phyloP scores from a whole-genome alignment of 2,113 vertebrate genomes.

The Hypomesus transpacificus region DNA sequence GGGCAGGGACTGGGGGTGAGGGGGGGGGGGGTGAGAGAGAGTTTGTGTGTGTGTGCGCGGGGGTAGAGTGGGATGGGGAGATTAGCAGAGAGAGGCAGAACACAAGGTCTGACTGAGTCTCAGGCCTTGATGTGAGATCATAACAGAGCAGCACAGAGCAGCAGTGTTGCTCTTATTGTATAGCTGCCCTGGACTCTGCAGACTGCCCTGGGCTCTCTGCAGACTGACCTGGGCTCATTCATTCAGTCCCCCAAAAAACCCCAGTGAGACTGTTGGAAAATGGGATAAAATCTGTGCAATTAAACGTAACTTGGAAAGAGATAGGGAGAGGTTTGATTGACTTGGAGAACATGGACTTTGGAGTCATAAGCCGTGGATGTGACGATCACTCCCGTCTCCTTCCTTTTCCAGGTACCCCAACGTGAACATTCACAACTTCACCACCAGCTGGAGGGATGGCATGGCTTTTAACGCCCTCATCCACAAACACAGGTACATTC shows the following conservation, averaged over 20 bases:
- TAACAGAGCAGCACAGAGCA: background rate
- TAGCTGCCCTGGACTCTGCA: background rate
- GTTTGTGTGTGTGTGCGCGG: too few species aligned
- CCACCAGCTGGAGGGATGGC: slow-evolving; percentile 84
- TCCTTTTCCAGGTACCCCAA: slow-evolving; percentile 74
- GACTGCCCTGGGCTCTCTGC: too few species aligned
- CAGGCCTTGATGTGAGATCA: too few species aligned
- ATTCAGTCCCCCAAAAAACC: background rate
- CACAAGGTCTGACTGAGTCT: too few species aligned
- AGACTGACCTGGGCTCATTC: background rate
- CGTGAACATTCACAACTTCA: slow-evolving; percentile 86
- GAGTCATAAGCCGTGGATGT: background rate
- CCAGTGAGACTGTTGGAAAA: too few species aligned
- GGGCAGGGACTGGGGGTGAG: too few species aligned
- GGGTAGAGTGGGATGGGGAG: too few species aligned
- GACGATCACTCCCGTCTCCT: background rate
- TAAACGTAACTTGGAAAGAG: background rate
- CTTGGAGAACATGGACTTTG: background rate
- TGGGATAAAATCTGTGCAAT: background rate
- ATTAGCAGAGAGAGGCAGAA: too few species aligned
- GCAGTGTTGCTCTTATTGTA: background rate
- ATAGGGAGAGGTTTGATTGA: background rate
- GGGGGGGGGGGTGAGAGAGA: too few species aligned
- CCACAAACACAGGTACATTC: slow-evolving; percentile 82
- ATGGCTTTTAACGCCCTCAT: slow-evolving; percentile 87